Conservation (phyloP, 2,888 invertebrate species). For the Meiosimyza platycephala region DNA sequence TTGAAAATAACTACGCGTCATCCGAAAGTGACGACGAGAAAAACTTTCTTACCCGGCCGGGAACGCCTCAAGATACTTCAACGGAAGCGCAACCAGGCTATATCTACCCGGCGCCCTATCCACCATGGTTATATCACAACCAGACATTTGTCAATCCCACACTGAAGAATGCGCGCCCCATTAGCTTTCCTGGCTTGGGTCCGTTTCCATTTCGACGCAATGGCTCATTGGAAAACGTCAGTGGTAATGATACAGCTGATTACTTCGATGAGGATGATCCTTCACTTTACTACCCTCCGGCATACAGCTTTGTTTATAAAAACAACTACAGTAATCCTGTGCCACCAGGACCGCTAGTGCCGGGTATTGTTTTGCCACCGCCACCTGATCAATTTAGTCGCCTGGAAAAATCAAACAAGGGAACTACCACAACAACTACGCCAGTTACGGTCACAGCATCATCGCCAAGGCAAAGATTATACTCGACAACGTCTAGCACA, state of each 20-base stretch:
- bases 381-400: slow-evolving; percentile 88
- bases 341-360: slow-evolving; percentile 86
- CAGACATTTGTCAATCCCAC: slow-evolving; percentile 56
- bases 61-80: slow-evolving; percentile 65
- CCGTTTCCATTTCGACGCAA: slow-evolving; percentile 64
- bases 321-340: slow-evolving; percentile 80
- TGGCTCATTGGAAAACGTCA: slow-evolving; percentile 65
- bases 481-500: slow-evolving; percentile 55
- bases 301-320: slow-evolving; percentile 87
- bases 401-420: slow-evolving; percentile 70
- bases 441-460: neutral
- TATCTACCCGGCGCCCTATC: slow-evolving; percentile 73
- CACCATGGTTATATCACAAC: slow-evolving; percentile 70
- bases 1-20: slow-evolving; percentile 56
- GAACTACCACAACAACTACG: slow-evolving; percentile 56
- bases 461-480: slow-evolving; percentile 39
- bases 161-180: slow-evolving; percentile 48
- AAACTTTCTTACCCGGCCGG: slow-evolving; percentile 74
- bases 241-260: slow-evolving; percentile 71
- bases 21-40: slow-evolving; percentile 60
- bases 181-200: slow-evolving; percentile 56
- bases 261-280: slow-evolving; percentile 91
- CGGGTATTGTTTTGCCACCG: slow-evolving; percentile 88
- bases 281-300: slow-evolving; percentile 90
- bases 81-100: slow-evolving; percentile 61